phyloP scores from a whole-genome alignment of 2,888 invertebrate genomes.

The Cantharis nigra region DNA sequence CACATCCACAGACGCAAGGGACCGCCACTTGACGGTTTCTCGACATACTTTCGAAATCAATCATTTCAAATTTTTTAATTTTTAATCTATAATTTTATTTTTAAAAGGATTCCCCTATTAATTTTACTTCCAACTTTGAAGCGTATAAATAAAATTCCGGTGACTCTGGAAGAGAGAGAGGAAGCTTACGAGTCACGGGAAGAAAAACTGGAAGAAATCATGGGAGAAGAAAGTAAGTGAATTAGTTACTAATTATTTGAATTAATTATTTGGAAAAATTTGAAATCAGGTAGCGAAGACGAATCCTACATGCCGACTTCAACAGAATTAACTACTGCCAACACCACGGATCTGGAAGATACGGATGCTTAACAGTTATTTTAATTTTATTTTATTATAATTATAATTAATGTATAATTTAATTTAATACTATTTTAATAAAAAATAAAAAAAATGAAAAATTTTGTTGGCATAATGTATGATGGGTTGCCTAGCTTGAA shows the following conservation, averaged over 20 bases:
- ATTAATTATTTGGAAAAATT: not conserved
- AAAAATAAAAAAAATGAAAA: too few species aligned
- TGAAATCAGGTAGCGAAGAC: conserved; percentile 11
- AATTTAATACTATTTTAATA: not conserved
- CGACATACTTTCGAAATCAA: not conserved
- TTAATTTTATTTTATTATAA: not conserved
- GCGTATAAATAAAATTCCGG: conserved; percentile 60
- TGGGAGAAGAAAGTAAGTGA: conserved; percentile 48
- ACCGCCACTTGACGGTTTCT: conserved; percentile 12
- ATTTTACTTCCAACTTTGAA: conserved; percentile 60
- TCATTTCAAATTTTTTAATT: not conserved
- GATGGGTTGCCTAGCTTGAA: not conserved
- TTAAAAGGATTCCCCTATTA: conserved; percentile 54
- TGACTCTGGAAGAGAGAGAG: conserved; percentile 60
- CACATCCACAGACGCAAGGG: conserved; percentile 5
- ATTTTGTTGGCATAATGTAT: not conserved
- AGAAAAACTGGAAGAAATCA: conserved; percentile 44
- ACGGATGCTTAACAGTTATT: not conserved
- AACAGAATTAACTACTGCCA: not conserved
- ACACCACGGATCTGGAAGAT: not conserved
- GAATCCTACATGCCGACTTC: conserved; percentile 28
- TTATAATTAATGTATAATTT: not conserved
- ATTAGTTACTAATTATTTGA: not conserved
- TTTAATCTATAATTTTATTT: not conserved
- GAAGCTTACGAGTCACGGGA: conserved; percentile 40